Evolutionary conservation across 2,113 vertebrate species (phyloP).

Genomic region (Vireo altiloquus): DNA sequence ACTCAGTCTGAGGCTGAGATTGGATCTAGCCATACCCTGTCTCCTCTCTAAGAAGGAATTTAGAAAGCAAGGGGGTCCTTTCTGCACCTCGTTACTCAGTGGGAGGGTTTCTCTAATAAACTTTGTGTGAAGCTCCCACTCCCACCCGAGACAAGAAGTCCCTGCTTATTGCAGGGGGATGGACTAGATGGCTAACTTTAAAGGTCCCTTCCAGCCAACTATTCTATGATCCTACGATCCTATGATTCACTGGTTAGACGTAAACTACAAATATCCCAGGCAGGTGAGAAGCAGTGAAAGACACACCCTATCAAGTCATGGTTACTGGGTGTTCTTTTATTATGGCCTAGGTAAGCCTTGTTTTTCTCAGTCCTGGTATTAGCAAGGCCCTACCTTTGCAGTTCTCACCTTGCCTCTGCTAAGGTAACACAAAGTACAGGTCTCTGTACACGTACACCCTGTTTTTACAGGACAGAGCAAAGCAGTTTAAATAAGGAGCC

Average conservation of each 20-base stretch:
- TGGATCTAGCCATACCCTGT: neutral
- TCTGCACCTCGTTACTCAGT: neutral
- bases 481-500: neutral
- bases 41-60: neutral
- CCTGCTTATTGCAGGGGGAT: neutral
- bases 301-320: accelerated
- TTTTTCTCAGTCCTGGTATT: neutral
- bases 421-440: neutral
- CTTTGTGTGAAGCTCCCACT: neutral
- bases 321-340: neutral
- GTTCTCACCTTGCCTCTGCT: neutral
- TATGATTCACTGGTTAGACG: neutral
- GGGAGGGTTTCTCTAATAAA: neutral
- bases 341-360: neutral
- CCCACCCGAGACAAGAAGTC: neutral
- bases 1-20: neutral
- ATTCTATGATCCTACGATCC: neutral
- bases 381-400: neutral
- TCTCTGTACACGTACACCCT: accelerated
- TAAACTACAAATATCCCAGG: neutral
- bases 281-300: neutral
- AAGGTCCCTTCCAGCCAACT: neutral
- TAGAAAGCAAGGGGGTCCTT: neutral
- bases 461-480: neutral
- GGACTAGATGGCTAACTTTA: neutral